Conservation (phyloP, 2,888 invertebrate species). For the Bibio marci region DNA sequence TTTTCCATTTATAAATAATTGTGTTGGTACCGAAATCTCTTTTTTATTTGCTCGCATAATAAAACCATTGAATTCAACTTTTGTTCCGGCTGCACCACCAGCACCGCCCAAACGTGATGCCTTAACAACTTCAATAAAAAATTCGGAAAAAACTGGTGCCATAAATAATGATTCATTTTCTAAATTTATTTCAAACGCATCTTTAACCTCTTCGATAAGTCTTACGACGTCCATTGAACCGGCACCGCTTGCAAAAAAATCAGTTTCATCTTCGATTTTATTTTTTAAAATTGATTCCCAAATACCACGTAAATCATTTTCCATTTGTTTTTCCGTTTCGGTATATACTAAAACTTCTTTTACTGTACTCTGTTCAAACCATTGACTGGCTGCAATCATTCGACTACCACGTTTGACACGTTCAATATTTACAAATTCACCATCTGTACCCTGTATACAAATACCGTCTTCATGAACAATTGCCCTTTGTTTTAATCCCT, state of each 20-base stretch:
- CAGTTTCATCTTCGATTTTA: conserved; percentile 58
- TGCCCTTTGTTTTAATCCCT: conserved; percentile 46
- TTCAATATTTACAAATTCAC: conserved; percentile 55
- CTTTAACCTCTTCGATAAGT: conserved; percentile 82
- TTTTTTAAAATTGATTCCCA: conserved; percentile 76
- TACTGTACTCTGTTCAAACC: conserved; percentile 47
- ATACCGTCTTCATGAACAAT: conserved; percentile 61
- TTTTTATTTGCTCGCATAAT: conserved; percentile 67
- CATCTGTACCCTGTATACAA: conserved; percentile 65
- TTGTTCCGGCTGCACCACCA: conserved; percentile 36
- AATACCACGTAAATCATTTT: conserved; percentile 44
- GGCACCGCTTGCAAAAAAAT: conserved; percentile 91
- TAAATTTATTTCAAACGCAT: conserved; percentile 53
- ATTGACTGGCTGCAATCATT: conserved; percentile 66
- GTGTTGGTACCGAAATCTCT: conserved; percentile 70
- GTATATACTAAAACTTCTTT: conserved; percentile 43
- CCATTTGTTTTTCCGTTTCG: conserved; percentile 52
- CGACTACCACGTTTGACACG: conserved; percentile 60
- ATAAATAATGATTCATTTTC: conserved; percentile 86
- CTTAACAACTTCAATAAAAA: conserved; percentile 47
- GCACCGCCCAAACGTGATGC: conserved; percentile 43
- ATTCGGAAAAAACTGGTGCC: conserved; percentile 77
- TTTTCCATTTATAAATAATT: conserved; percentile 80
- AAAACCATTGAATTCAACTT: conserved; percentile 49
- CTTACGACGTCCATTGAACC: conserved; percentile 93